A percentile compares a stretch with the other conserved stretches of the same genome.
These are phyloP conservation scores for Canis aureus DNA, from an alignment of 2,113 vertebrate genomes.

Conservation along the genomic window DNA sequence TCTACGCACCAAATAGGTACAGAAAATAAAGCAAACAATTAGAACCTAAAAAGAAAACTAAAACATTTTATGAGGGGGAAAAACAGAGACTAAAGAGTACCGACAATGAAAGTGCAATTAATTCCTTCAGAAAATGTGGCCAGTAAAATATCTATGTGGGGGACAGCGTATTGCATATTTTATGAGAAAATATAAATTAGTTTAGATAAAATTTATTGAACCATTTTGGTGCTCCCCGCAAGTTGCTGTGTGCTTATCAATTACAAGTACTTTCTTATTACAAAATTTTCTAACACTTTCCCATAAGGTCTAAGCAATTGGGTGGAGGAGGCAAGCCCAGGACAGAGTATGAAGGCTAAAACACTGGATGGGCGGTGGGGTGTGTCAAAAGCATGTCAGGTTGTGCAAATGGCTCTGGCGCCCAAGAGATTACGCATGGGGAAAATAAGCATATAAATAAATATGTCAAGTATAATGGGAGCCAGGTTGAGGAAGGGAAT, in stretches of 20 bases:
- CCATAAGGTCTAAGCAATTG: background rate
- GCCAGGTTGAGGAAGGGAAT: background rate
- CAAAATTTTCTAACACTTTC: background rate
- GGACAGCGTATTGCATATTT: background rate
- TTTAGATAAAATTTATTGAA: background rate
- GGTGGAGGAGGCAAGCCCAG: accelerated
- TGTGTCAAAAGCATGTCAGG: accelerated
- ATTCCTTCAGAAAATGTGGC: background rate
- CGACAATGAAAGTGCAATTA: background rate
- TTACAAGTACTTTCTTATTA: background rate
- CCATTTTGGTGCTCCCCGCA: background rate
- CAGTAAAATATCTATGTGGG: background rate
- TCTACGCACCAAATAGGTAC: background rate
- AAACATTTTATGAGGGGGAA: background rate
- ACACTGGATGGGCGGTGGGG: accelerated
- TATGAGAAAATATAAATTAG: background rate
- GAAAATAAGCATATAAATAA: background rate
- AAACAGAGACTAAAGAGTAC: background rate
- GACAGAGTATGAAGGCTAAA: accelerated
- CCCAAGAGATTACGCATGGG: background rate
- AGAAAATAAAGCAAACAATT: background rate
- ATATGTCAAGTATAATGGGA: background rate
- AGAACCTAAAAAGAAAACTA: background rate
- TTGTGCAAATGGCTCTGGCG: background rate
- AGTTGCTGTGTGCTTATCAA: background rate